A percentile compares a stretch with the other conserved stretches of the same genome.
Evolutionary conservation across 2,113 vertebrate genomes (phyloP).

Genomic region (Nothobranchius furzeri): DNA sequence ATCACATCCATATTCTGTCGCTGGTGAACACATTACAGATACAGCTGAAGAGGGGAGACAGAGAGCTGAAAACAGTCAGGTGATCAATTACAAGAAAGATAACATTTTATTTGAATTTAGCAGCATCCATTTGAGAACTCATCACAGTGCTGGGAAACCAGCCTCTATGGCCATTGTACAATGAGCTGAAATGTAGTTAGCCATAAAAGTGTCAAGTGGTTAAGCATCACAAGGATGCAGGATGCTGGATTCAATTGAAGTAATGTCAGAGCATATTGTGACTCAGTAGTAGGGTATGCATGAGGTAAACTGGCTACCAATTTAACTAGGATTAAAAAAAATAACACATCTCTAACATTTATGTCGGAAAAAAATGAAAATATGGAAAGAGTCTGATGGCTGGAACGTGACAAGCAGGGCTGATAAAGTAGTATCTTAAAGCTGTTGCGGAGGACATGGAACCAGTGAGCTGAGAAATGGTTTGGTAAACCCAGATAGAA

Average conservation of each 20-base stretch:
- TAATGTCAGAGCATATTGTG: constrained; percentile 17
- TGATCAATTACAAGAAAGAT: constrained; percentile 63
- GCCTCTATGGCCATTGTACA: constrained; percentile 65
- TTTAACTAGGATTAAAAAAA: constrained; percentile 1
- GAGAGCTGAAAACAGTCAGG: constrained; percentile 25
- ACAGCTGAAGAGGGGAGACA: constrained; percentile 21
- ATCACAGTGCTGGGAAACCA: constrained; percentile 62
- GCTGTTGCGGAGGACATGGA: neutral
- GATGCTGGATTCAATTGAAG: constrained; percentile 39
- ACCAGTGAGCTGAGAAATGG: constrained; percentile 6
- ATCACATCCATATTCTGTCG: constrained; percentile 63
- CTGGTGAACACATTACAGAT: constrained; percentile 53
- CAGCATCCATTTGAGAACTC: constrained; percentile 60
- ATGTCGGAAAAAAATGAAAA: neutral
- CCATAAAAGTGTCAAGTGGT: constrained; percentile 71
- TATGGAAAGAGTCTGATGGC: neutral
- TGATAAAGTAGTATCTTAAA: neutral
- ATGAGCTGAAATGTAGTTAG: constrained; percentile 58
- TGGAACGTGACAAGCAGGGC: neutral
- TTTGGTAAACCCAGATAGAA: neutral
- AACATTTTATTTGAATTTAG: constrained; percentile 57
- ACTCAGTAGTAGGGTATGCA: constrained; percentile 5
- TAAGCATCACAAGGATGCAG: constrained; percentile 49
- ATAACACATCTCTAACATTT: neutral
- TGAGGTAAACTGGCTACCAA: neutral